Evolutionary conservation across 1,140 invertebrate species (phyloP), one percentile per base, ranked within the genome.

Genomic region (Lepidostoma basale): DNA sequence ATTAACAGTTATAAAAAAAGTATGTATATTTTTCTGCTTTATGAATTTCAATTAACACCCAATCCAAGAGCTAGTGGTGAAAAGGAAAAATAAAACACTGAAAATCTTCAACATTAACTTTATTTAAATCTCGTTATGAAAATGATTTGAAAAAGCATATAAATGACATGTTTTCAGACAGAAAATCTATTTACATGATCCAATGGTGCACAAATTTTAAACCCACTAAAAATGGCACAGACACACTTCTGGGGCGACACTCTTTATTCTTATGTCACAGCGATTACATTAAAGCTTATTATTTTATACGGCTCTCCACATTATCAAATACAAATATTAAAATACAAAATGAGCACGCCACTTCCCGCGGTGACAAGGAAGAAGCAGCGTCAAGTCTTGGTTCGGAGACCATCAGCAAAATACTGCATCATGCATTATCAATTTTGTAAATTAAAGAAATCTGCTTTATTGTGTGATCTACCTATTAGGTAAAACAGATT

Each of bases 301-400:
- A 36, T 12, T 49, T 25, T 49, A 49, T 4, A 26, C 45, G 18
- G 23, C 18, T 23, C 45, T 3, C 6, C 25, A 18, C 22, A 23
- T 49, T 49, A 49, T 22, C 25, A 49, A 49, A 49, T 49, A 49
- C 45, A 49, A 49, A 49, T 49, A 49, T 49, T 49, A 49, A 49
- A 49, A 49, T 49, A 49, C 45, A 49, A 49, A 49, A 49, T 49
- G 45, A 49, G 22, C 22, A 49, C 45, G n/a, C 12, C 44, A 9
- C 4, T 18, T 47, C 14, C 12, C 10, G 44, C 44, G 8, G 23
- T 47, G 44, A 47, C 9, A n/a, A n/a, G n/a, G n/a, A n/a, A n/a
- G n/a, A n/a, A n/a, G n/a, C n/a, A n/a, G n/a, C n/a, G n/a, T n/a
- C n/a, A n/a, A n/a, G n/a, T n/a, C n/a, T n/a, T n/a, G n/a, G n/a